A percentile compares a stretch with the other conserved stretches of the same genome.
These are phyloP conservation scores for Okamejei kenojei DNA, from an alignment of 2,797 vertebrate species.

Conservation along the genomic window DNA sequence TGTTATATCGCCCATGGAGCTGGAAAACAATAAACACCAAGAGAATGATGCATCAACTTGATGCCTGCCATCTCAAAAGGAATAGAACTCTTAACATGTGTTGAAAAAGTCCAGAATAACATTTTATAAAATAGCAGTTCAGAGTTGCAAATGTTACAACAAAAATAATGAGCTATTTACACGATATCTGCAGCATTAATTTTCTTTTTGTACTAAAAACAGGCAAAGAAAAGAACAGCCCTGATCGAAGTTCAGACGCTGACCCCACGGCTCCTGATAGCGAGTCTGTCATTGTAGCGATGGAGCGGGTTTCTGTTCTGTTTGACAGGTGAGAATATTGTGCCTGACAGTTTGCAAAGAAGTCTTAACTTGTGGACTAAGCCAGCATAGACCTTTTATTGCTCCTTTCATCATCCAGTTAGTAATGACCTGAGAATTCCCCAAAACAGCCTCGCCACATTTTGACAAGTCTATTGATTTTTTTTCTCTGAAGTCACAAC, in stretches of 20 bases:
- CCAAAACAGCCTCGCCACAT: too few relatives aligned
- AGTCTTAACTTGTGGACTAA: neutral
- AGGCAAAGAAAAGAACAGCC: constrained; percentile 96
- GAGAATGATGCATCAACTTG: neutral
- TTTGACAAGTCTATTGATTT: too few relatives aligned
- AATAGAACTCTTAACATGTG: neutral
- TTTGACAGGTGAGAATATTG: constrained; percentile 78
- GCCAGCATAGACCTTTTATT: neutral
- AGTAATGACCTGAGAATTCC: too few relatives aligned
- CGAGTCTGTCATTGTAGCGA: constrained; percentile 93
- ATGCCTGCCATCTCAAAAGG: neutral
- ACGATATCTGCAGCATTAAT: neutral
- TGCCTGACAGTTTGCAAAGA: neutral
- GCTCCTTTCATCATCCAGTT: too few relatives aligned
- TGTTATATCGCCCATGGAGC: too few relatives aligned
- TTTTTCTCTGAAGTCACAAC: too few relatives aligned
- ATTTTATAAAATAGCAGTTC: neutral
- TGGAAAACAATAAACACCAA: neutral
- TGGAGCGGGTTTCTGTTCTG: constrained; percentile 96
- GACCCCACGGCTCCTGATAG: constrained; percentile 81
- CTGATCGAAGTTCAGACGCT: constrained; percentile 65
- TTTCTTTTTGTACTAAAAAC: constrained; percentile 44
- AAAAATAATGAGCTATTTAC: neutral
- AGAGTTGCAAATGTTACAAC: neutral
- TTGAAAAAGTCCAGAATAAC: neutral